These are phyloP conservation scores for Junonia oenone DNA, from an alignment of 2,888 invertebrate species.

Conservation along the genomic window DNA sequence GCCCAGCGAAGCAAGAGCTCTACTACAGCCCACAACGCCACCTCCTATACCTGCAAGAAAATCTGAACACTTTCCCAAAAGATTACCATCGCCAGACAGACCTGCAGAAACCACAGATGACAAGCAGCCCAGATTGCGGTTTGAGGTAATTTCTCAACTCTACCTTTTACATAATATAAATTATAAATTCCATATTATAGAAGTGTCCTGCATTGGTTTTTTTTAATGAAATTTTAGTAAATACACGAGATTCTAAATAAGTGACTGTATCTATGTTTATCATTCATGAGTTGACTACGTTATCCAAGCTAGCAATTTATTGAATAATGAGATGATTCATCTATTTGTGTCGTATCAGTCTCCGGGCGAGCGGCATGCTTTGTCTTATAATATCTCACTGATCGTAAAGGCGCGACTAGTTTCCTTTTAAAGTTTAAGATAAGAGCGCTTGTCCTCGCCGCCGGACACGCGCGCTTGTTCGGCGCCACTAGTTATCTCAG, in stretches of 20 bases:
- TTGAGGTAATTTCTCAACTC: conserved; percentile 51
- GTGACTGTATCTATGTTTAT: conserved; percentile 21
- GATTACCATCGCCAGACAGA: conserved; percentile 30
- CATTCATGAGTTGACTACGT: conserved; percentile 22
- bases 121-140: conserved; percentile 60
- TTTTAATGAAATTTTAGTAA: neutral
- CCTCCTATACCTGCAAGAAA: conserved; percentile 31
- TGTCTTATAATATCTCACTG: conserved; percentile 46
- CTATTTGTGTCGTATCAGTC: conserved; percentile 41
- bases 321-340: conserved; percentile 41
- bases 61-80: conserved; percentile 29
- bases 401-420: conserved; percentile 67
- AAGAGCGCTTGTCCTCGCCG: conserved; percentile 49
- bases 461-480: conserved; percentile 39
- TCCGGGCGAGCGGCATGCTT: conserved; percentile 45
- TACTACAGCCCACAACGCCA: conserved; percentile 53
- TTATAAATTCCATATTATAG: too few relatives aligned
- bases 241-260: neutral
- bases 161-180: too few relatives aligned
- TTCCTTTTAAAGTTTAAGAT: conserved; percentile 69
- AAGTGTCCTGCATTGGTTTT: too few relatives aligned
- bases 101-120: conserved; percentile 44
- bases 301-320: conserved; percentile 28
- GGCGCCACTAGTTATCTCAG: conserved; percentile 38
- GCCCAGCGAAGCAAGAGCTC: conserved; percentile 78